Base-by-base conservation (phyloP, 2,888 invertebrate genomes). In the Empis livida region DNA sequence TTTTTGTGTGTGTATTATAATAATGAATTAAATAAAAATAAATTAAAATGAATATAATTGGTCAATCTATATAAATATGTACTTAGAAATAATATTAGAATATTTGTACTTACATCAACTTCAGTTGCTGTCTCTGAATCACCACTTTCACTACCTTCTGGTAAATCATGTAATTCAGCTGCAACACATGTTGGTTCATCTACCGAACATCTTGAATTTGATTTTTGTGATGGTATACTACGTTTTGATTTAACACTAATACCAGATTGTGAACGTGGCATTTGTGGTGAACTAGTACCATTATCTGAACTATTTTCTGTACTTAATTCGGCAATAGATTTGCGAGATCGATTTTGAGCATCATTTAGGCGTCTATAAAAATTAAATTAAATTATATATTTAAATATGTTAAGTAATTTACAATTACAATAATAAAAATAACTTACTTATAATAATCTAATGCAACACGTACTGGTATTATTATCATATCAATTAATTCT, bases 111-210 rank as follows among this genome's bases (percentile, higher is more conserved):
- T 51, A 82, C 78, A 64, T 82, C 82, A 41, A 81, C 82, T 64
- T 82, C 82, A 23, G 80, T 82, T 42, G 79, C 82, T 1, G 81
- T 80, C 59, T 81, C 82, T 5, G 78, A 75, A 54, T 77, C 77
- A 11, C 77, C 78, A 56, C 76, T 77, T 58, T 76, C 76, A 44
- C 73, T 71, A 56, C 75, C 76, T 56, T 76, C 76, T 13, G 71
- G 71, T 40, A 76, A 65, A 59, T 76, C 75, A 51, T 74, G 74
- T 44, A 76, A 55, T 55, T 70, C 70, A 15, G 70, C 68, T n/a
- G 68, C 62, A 57, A 61, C 68, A 59, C 62, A 70, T 47, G 57
- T 70, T 56, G 67, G 67, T 51, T 70, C 69, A 45, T 75, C 74
- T 5, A 73, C 72, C 20, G 78, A 78, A 23, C 73, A 75, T 46